Base-by-base conservation (phyloP, 1,140 invertebrate genomes). In the Euura lappo region DNA sequence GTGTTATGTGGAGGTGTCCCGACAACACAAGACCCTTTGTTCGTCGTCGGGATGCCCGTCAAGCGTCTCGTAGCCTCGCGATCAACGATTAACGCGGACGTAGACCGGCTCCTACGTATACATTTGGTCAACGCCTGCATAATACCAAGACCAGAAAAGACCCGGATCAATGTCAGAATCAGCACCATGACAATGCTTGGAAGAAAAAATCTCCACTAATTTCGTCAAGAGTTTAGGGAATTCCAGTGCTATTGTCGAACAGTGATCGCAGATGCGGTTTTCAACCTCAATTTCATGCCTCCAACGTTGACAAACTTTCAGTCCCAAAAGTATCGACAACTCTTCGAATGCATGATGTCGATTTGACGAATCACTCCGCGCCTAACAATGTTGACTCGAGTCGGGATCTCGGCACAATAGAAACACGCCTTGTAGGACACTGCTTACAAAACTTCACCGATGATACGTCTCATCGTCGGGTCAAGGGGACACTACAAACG, bases 21-120 rank as follows among this genome's bases (percentile, higher is more conserved):
- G 76, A 78, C 77, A 78, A 83, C 80, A 81, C 74, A 73, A 76
- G 68, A 10, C 44, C 77, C 79, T 80, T 83, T 83, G 81, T 83
- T 78, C 69, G 71, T 13, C 72, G 72, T 43, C 69, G 45, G 42
- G 67, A 66, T 67, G 66, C 28, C 28, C 66, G 66, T 5, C 3
- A 46, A 71, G 68, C 66, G 74, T 68, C 28, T 44, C 67, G 11
- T 68, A 11, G 0, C 1, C 67, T 68, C 67, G 8, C 67, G 67
- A 68, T 68, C 28, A 10, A 60, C 51, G 51, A 60, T 60, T 60
- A 11, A 60, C 13, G 51, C 4, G 13, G 51, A 60, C 51, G 51
- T n/a, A 8, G 51, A 60, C 28, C 28, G 28, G 28, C 51, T 3
- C 51, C 51, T 28, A 28, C 28, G 28, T 28, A 28, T 28, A 28